These are phyloP conservation scores for Drosophila quinaria DNA, from an alignment of 2,888 invertebrate species.

Conservation along the genomic window DNA sequence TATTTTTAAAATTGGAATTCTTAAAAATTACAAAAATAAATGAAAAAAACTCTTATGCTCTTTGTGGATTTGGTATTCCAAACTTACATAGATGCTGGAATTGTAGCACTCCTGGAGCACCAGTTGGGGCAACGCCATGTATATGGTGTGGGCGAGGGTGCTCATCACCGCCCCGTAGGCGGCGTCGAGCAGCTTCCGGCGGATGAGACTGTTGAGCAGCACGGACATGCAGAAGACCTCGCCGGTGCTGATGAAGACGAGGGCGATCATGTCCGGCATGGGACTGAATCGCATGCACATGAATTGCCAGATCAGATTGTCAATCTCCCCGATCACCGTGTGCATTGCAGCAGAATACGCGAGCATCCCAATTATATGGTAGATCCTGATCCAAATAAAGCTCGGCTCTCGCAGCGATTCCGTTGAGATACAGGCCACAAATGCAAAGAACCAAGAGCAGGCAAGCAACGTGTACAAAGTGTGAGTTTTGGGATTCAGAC, in stretches of 20 bases:
- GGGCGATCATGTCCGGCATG: conserved; percentile 26
- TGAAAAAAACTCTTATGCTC: no score
- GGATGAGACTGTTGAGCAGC: conserved; percentile 27
- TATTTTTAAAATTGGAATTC: no score
- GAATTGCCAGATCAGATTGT: conserved; percentile 59
- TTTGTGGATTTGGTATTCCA: not conserved
- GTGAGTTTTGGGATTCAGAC: not conserved
- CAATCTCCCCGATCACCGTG: conserved; percentile 12
- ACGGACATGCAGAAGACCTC: conserved; percentile 9
- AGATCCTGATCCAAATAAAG: not conserved
- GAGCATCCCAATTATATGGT: conserved; percentile 19
- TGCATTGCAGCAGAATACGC: conserved; percentile 22
- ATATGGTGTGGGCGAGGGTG: conserved; percentile 28
- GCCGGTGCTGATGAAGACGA: conserved; percentile 38
- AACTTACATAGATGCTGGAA: conserved; percentile 20
- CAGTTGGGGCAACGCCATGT: conserved; percentile 36
- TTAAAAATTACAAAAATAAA: no score
- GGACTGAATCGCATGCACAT: conserved; percentile 25
- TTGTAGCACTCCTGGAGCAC: conserved; percentile 40
- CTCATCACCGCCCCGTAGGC: conserved; percentile 54
- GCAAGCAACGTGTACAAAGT: not conserved
- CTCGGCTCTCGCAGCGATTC: conserved; percentile 35
- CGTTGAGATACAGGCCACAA: conserved; percentile 30
- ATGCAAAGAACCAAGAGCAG: conserved; percentile 26
- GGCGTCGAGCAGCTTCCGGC: conserved; percentile 11